phyloP scores from a whole-genome alignment of 2,113 vertebrate genomes.

The Leucoraja erinaceus region DNA sequence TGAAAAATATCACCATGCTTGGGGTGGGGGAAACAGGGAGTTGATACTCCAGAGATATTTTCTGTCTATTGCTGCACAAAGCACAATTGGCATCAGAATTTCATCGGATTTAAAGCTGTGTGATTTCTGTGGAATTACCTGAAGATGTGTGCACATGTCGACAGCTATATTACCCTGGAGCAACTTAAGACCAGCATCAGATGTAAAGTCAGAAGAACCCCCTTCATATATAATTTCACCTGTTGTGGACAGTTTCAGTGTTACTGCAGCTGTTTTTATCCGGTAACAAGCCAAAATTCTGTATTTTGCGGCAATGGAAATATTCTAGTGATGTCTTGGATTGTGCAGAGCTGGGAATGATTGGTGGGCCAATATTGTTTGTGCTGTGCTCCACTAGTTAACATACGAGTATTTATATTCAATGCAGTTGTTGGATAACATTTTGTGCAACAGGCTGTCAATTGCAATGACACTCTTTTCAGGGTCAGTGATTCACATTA shows the following conservation, averaged over 20 bases:
- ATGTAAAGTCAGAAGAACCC: not conserved
- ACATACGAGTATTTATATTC: not conserved
- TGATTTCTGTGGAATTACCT: conserved; percentile 27
- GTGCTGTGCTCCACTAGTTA: not conserved
- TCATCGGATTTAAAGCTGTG: conserved; percentile 29
- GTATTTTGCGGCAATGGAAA: conserved; percentile 10
- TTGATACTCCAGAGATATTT: not conserved
- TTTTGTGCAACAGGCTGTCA: not conserved
- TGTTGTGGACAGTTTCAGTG: not conserved
- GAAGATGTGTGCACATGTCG: not conserved
- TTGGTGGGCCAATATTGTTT: not conserved
- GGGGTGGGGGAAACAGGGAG: not conserved
- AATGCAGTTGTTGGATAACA: not conserved
- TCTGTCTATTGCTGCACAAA: not conserved
- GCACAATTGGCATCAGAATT: conserved; percentile 6
- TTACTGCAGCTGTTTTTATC: not conserved
- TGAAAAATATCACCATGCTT: not conserved
- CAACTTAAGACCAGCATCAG: conserved; percentile 21
- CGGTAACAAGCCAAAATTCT: not conserved
- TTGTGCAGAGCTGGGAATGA: not conserved
- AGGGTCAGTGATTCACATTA: not conserved
- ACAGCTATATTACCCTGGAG: conserved; percentile 15
- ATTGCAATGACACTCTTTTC: not conserved
- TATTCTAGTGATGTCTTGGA: not conserved
- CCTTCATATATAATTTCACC: conserved; percentile 9